phyloP scores from a whole-genome alignment of 2,888 invertebrate species.

The Rhamnusium bicolor region DNA sequence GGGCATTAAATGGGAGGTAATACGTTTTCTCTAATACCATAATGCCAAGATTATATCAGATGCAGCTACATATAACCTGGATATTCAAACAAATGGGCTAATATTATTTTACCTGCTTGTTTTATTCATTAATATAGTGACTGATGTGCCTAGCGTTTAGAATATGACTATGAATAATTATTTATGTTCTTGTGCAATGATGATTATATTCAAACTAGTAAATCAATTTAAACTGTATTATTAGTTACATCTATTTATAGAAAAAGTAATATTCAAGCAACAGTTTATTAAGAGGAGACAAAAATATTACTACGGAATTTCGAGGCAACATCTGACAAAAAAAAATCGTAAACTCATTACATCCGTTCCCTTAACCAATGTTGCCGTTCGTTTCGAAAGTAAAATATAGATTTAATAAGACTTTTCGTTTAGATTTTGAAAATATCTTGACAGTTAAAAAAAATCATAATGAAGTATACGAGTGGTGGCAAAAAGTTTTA shows the following conservation, averaged over 20 bases:
- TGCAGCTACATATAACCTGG: background rate
- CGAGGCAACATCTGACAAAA: too few relatives aligned
- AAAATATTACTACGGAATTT: too few relatives aligned
- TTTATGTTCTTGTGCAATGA: background rate
- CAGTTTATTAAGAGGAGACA: too few relatives aligned
- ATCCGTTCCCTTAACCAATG: too few relatives aligned
- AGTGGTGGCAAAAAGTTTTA: too few relatives aligned
- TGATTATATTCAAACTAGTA: background rate
- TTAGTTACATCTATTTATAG: background rate
- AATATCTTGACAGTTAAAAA: too few relatives aligned
- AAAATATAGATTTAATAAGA: too few relatives aligned
- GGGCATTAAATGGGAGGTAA: background rate
- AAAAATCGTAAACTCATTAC: too few relatives aligned
- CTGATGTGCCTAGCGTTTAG: background rate
- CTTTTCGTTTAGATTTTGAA: too few relatives aligned
- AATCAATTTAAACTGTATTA: background rate
- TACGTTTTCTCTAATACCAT: background rate
- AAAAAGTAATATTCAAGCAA: too few relatives aligned
- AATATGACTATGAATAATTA: background rate
- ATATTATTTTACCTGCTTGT: background rate
- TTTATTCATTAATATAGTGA: background rate
- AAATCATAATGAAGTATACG: too few relatives aligned
- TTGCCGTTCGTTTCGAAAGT: too few relatives aligned
- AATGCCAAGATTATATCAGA: background rate
- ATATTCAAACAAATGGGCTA: background rate